Percentiles rank a stretch among this genome's conserved stretches.
phyloP scores from a whole-genome alignment of 2,113 vertebrate genomes.

The Cinclus cinclus region DNA sequence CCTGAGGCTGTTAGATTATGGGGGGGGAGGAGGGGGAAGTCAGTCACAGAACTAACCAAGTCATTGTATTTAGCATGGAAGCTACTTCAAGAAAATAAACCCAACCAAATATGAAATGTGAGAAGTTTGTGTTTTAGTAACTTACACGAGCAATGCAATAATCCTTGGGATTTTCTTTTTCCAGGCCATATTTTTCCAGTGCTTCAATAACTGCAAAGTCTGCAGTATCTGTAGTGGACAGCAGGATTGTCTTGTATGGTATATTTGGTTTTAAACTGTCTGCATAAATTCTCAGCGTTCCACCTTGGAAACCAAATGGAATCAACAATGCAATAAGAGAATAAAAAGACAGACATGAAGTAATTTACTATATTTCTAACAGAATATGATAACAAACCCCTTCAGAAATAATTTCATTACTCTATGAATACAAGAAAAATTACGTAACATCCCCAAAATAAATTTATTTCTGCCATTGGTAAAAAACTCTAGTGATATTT shows the following conservation, averaged over 20 bases:
- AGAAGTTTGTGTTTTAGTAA: not conserved
- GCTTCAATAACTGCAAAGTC: slow-evolving; percentile 95
- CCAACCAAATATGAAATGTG: not conserved
- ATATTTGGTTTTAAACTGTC: slow-evolving; percentile 98
- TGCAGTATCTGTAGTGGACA: slow-evolving; percentile 92
- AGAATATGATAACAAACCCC: not conserved
- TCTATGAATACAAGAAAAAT: not conserved
- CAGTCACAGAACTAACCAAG: not conserved
- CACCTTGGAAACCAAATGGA: slow-evolving; percentile 77
- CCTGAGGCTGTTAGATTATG: not conserved
- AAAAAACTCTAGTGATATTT: not conserved
- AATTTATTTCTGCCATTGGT: not conserved
- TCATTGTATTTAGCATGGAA: not conserved
- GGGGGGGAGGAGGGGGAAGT: accelerated
- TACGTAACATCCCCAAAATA: not conserved
- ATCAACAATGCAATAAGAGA: not conserved
- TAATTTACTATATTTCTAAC: not conserved
- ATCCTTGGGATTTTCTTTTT: slow-evolving; percentile 93
- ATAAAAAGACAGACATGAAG: not conserved
- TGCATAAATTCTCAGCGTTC: slow-evolving; percentile 93
- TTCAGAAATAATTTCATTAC: not conserved
- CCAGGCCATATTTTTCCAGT: slow-evolving; percentile 96
- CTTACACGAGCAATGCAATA: slow-evolving; percentile 95
- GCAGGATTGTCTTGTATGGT: slow-evolving; percentile 95
- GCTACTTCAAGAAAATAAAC: not conserved